Evolutionary conservation across 2,113 vertebrate species (phyloP), one percentile per base, ranked within the genome.

Genomic region (Thryonomys swinderianus): DNA sequence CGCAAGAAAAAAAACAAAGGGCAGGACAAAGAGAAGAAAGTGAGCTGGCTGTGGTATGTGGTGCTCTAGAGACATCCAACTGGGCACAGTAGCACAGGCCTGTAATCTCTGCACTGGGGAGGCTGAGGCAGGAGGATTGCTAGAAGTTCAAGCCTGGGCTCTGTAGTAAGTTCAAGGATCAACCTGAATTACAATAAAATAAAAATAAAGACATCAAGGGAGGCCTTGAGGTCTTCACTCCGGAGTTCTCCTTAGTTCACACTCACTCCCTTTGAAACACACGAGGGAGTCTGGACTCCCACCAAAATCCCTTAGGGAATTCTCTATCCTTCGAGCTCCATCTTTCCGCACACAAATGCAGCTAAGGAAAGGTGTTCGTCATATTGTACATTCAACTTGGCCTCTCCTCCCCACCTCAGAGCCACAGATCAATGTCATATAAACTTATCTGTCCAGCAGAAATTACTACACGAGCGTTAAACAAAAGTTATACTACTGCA

Each of bases 261-360:
- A 34, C 6, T 45, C 21, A 21, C 25, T 76, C 73, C 45, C 27
- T 27, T 4, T 74, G 21, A 66, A 59, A 73, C 91, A 53, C 32
- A 32, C 0, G 27, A 71, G 78, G 32, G 51, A 42, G 48, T 40
- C 25, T 83, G 85, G 85, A 64, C 13, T 67, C 42, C 62, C 25
- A 74, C 53, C 74, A 66, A 37, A n/a, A 59, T 67, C 83, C 57
- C 71, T 93, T 61, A 80, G 80, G 78, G 83, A 91, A 69, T 37
- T 61, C 23, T 37, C 71, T 83, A 67, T 42, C 37, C 76, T 37
- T 67, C 48, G 74, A 61, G 17, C 30, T 74, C 48, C 17, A 4
- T 45, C 42, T 64, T 59, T 9, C 59, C 69, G 64, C 66, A 40
- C 64, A 71, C 37, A 53, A 62, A 61, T 34, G 14, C 30, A n/a